phyloP scores from a whole-genome alignment of 2,113 vertebrate species.

The Uria lomvia region DNA sequence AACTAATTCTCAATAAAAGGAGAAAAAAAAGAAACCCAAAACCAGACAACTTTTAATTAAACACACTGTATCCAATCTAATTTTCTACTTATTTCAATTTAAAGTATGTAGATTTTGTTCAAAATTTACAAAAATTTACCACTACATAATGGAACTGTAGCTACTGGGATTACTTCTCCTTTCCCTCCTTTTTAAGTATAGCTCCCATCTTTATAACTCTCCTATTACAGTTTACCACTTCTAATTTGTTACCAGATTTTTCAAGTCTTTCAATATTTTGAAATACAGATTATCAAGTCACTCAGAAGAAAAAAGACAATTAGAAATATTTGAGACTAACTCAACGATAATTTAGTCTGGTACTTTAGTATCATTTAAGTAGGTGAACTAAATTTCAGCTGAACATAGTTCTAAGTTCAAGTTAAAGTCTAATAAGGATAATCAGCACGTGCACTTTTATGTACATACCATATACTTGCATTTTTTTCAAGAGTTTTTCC shows the following conservation, averaged over 20 bases:
- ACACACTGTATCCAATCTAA: not conserved
- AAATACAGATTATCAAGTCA: not conserved
- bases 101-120: not conserved
- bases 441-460: not conserved
- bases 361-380: not conserved
- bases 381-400: not conserved
- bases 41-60: not conserved
- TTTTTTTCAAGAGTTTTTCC: conserved; percentile 34
- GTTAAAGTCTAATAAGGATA: not conserved
- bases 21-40: not conserved
- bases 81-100: not conserved
- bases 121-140: not conserved
- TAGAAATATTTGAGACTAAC: not conserved
- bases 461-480: conserved; percentile 63
- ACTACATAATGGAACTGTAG: not conserved
- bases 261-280: not conserved
- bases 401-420: not conserved
- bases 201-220: not conserved
- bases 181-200: not conserved
- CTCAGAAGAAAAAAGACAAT: not conserved
- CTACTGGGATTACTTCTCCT: not conserved
- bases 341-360: not conserved
- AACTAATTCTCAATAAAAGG: not conserved
- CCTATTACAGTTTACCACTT: not conserved
- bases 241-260: not conserved